A percentile compares a stretch with the other conserved stretches of the same genome.
These are phyloP conservation scores for Ictalurus furcatus DNA, from an alignment of 2,113 vertebrate species.

Conservation along the genomic window DNA sequence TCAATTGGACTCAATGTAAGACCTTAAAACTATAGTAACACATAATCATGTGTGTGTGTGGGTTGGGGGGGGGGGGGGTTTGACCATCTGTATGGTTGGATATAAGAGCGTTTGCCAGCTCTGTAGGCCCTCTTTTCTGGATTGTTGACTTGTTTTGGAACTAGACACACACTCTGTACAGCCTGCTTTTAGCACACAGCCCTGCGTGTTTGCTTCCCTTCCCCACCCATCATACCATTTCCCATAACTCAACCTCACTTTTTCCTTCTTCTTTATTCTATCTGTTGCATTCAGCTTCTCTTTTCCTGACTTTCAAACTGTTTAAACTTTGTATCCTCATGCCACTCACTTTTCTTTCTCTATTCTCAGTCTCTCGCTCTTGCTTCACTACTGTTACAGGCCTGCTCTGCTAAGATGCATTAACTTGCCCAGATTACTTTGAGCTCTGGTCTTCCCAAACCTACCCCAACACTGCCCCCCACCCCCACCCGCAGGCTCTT, in stretches of 20 bases:
- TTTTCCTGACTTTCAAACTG: constrained; percentile 61
- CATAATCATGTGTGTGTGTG: neutral
- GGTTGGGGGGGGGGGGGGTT: neutral
- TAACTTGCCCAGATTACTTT: constrained; percentile 79
- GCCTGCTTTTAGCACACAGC: constrained; percentile 82
- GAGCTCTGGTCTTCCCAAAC: constrained; percentile 60
- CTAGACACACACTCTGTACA: constrained; percentile 72
- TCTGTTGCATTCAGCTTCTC: constrained; percentile 56
- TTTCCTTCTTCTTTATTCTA: constrained; percentile 48
- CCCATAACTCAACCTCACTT: constrained; percentile 74
- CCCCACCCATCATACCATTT: constrained; percentile 86
- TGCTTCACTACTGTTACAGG: constrained; percentile 35
- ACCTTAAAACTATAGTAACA: neutral
- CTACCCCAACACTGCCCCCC: constrained; percentile 69
- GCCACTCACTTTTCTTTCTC: constrained; percentile 39
- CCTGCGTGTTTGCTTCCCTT: constrained; percentile 80
- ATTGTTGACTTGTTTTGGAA: constrained; percentile 70
- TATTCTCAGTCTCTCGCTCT: constrained; percentile 24
- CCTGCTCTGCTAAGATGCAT: constrained; percentile 75
- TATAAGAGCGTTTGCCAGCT: constrained; percentile 58
- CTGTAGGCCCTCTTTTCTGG: constrained; percentile 60
- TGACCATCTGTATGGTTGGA: constrained; percentile 30
- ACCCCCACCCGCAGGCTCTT: constrained; percentile 60
- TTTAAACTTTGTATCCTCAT: constrained; percentile 2
- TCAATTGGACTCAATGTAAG: neutral